Percentiles rank a stretch among this genome's conserved stretches.
Conservation (phyloP, 1,140 invertebrate genomes). For the Drosophila sp. region DNA sequence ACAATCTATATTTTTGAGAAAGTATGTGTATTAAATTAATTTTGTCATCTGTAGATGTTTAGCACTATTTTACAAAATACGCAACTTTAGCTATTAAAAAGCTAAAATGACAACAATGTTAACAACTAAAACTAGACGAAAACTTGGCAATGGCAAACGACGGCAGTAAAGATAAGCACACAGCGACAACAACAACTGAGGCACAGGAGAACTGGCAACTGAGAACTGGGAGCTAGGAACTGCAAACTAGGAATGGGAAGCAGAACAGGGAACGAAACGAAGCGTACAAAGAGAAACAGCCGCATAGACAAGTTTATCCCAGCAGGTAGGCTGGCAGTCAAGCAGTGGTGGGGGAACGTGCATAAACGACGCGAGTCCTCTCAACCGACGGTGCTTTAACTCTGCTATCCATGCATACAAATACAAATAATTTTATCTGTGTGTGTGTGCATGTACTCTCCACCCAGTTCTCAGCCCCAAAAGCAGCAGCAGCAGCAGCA, state of each 20-base stretch:
- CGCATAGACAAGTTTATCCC: slow-evolving; percentile 71
- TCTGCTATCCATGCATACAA: slow-evolving; percentile 10
- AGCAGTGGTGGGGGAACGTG: neutral
- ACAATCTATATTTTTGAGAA: too few species aligned
- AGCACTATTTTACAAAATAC: too few species aligned
- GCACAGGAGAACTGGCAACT: slow-evolving; percentile 9
- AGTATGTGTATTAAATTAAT: too few species aligned
- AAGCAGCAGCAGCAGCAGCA: too few species aligned
- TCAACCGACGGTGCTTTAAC: slow-evolving; percentile 3
- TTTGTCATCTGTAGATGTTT: too few species aligned
- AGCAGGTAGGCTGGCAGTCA: slow-evolving; percentile 1
- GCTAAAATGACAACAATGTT: slow-evolving; percentile 13
- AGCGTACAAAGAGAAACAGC: slow-evolving; percentile 46
- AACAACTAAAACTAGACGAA: slow-evolving; percentile 71
- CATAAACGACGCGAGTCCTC: slow-evolving; percentile 49
- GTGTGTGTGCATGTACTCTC: slow-evolving; percentile 28
- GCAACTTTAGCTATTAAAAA: too few species aligned
- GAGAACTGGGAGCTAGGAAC: slow-evolving; percentile 10
- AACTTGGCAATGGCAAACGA: slow-evolving; percentile 68
- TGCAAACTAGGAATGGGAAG: slow-evolving; percentile 11
- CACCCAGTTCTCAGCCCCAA: slow-evolving; percentile 44
- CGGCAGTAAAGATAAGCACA: slow-evolving; percentile 47
- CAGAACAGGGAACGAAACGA: slow-evolving; percentile 9
- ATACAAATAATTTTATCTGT: slow-evolving; percentile 1
- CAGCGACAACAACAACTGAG: slow-evolving; percentile 15